Evolutionary conservation across 2,113 vertebrate species (phyloP), one percentile per base, ranked within the genome.

Genomic region (Lontra canadensis): DNA sequence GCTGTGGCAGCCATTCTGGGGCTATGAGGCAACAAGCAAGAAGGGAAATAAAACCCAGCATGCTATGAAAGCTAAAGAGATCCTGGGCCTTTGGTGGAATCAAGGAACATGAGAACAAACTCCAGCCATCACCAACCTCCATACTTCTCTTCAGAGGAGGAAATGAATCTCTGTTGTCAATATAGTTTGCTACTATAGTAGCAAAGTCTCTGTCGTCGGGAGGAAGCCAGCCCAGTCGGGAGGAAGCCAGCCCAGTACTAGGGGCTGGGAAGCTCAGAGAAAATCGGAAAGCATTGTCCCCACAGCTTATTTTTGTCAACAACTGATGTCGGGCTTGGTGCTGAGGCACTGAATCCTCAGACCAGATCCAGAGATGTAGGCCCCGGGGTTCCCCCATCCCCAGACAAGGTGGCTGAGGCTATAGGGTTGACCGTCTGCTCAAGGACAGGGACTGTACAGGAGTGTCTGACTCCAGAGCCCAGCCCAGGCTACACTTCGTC

Each of bases 221-320:
- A 55, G 0, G 34, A 23, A 26, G 7, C 3, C 3, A 9, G 39
- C 14, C 15, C 4, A 13, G 85, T 7, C 4, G 0, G 7, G 18
- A 55, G 0, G 34, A 23, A 26, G 7, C 3, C 3, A 9, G 39
- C 14, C 15, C 4, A 13, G 85, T 7, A 11, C 52, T 2, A 0
- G n/a, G 9, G 4, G 1, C 23, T 12, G 18, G 26, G 55, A 25
- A 18, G 20, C 79, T 47, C 39, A 23, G 44, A 39, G 39, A 6
- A 76, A 71, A 55, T 15, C 9, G 0, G n/a, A 44, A 18, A 0
- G 7, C 2, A 1, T 34, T 1, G 11, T n/a, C 39, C 0, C n/a
- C 31, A 3, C 1, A 14, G 17, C n/a, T 13, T 11, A 3, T 55
- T 14, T 15, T 34, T 29, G 15, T 6, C 10, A 0, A 20, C 7